Percentiles rank a stretch among this genome's conserved stretches.
Evolutionary conservation across 2,113 vertebrate genomes (phyloP).

Genomic region (Xiphophorus maculatus): DNA sequence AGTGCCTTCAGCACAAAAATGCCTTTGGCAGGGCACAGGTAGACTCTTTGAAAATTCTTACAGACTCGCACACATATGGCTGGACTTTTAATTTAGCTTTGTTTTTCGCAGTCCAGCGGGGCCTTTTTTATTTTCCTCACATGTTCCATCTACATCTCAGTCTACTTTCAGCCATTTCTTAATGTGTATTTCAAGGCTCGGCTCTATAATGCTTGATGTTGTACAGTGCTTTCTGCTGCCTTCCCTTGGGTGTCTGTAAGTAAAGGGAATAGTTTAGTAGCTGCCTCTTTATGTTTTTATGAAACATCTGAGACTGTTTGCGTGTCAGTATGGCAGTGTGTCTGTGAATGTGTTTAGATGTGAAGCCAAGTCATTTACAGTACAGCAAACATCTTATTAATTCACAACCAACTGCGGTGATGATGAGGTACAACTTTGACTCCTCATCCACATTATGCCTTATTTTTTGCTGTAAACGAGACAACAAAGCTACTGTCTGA

Average conservation of each 20-base stretch:
- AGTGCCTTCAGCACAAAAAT: constrained; percentile 75
- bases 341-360: constrained; percentile 32
- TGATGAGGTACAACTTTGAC: constrained; percentile 19
- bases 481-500: constrained; percentile 9
- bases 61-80: constrained; percentile 51
- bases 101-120: constrained; percentile 56
- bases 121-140: constrained; percentile 29
- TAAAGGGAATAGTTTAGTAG: constrained; percentile 69
- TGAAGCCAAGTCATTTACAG: constrained; percentile 19
- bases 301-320: constrained; percentile 61
- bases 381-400: constrained; percentile 14
- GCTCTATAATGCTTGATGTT: constrained; percentile 56
- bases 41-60: constrained; percentile 72
- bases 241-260: constrained; percentile 51
- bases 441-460: not conserved
- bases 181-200: constrained; percentile 39
- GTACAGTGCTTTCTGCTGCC: constrained; percentile 53
- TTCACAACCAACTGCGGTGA: constrained; percentile 5
- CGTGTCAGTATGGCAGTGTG: constrained; percentile 52
- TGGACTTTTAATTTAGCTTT: constrained; percentile 63
- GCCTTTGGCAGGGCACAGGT: constrained; percentile 78
- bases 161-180: constrained; percentile 46
- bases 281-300: constrained; percentile 64
- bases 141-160: constrained; percentile 38
- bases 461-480: constrained; percentile 3